Percentiles rank a stretch among this genome's conserved stretches.
phyloP scores from a whole-genome alignment of 2,797 vertebrate genomes.

The Periparus ater region DNA sequence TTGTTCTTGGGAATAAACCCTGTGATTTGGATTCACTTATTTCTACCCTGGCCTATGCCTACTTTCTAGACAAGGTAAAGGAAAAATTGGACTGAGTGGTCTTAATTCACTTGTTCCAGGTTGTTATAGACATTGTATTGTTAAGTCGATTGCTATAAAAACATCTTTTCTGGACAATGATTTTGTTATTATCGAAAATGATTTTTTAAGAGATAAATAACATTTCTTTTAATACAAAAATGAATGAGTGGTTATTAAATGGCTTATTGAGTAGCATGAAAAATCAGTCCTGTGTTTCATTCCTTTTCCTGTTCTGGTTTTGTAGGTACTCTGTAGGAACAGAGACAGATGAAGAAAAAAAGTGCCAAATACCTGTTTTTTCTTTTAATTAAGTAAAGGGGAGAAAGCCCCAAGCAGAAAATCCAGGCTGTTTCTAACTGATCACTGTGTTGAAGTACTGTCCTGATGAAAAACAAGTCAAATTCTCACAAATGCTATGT shows the following conservation, averaged over 20 bases:
- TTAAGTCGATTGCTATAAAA: not conserved
- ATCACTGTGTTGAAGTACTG: not conserved
- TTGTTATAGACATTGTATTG: not conserved
- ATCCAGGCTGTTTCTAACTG: not conserved
- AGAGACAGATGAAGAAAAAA: not conserved
- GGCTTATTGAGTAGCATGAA: not conserved
- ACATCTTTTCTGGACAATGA: not conserved
- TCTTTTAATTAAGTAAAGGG: not conserved
- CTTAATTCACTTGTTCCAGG: not conserved
- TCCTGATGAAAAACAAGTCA: not conserved
- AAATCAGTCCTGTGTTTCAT: not conserved
- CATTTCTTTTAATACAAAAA: not conserved
- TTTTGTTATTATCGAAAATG: not conserved
- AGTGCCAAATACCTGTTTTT: not conserved
- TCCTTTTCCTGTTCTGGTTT: not conserved
- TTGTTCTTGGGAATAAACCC: constrained; percentile 85
- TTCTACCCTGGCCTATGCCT: constrained; percentile 86
- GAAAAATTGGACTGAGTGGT: not conserved
- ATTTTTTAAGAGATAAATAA: not conserved
- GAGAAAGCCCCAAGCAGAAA: not conserved
- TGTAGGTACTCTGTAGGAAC: not conserved
- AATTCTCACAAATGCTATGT: not conserved
- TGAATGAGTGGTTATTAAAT: not conserved
- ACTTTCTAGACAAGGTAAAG: constrained; percentile 89
- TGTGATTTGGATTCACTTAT: constrained; percentile 89